Evolutionary conservation across 1,140 invertebrate species (phyloP).

Genomic region (Drosophila repleta): DNA sequence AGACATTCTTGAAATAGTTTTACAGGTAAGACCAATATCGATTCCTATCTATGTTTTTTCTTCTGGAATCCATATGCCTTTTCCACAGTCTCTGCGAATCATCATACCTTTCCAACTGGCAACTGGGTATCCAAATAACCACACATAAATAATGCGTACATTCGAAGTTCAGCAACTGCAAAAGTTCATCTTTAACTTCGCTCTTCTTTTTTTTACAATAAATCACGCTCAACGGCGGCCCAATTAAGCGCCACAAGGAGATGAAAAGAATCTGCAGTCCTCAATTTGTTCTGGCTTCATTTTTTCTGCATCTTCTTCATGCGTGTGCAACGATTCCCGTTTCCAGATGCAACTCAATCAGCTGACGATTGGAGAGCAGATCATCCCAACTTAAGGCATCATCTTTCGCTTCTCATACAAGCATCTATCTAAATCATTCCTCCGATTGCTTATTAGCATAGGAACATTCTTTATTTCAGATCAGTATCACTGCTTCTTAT

Average conservation of each 20-base stretch:
- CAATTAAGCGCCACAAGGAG: slow-evolving; percentile 62
- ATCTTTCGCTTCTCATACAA: no score
- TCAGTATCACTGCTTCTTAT: slow-evolving; percentile 19
- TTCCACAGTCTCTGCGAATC: no score
- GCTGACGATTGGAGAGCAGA: slow-evolving; percentile 6
- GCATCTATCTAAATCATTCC: no score
- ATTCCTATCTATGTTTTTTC: no score
- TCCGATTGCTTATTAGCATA: not conserved
- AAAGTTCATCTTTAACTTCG: not conserved
- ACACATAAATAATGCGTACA: slow-evolving; percentile 71
- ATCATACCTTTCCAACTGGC: not conserved
- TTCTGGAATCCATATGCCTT: no score
- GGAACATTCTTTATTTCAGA: slow-evolving; percentile 5
- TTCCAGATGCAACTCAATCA: slow-evolving; percentile 39
- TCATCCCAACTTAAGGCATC: no score
- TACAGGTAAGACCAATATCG: no score
- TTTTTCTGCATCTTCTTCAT: slow-evolving; percentile 5
- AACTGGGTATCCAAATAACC: slow-evolving; percentile 49
- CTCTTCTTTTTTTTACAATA: slow-evolving; percentile 60
- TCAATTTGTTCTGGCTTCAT: not conserved
- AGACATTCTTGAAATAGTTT: no score
- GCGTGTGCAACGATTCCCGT: slow-evolving; percentile 21
- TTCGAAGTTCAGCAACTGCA: slow-evolving; percentile 47
- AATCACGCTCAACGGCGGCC: slow-evolving; percentile 66
- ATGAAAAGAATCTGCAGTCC: slow-evolving; percentile 9